Base-by-base conservation (phyloP, 1,140 invertebrate genomes). In the Onthophagus taurus region DNA sequence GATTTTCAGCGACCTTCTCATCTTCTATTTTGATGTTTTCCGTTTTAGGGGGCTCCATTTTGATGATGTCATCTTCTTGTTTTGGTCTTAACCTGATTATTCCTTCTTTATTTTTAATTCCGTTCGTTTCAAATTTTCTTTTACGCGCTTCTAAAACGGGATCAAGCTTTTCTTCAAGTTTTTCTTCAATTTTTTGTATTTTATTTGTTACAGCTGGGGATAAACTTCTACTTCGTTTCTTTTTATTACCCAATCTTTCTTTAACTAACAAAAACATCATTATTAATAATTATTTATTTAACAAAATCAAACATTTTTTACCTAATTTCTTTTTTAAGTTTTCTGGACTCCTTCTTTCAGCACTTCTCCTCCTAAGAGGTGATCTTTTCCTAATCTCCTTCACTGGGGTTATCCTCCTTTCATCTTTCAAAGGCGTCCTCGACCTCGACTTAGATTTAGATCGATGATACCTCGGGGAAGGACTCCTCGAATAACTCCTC, bases 21-120 rank as follows among this genome's bases (percentile, higher is more conserved):
- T 54, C 38, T 31, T 42, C 33, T n/a, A 37, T 20, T 14, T 34
- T 9, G 12, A 29, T 33, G 6, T 19, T 34, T 29, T 52, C 44
- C 23, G 8, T 45, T 20, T 44, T 19, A 18, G 2, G 13, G 44
- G 16, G n/a, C 41, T 26, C 9, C 18, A 36, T 30, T 42, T 42
- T 19, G 9, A 12, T 8, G 26, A n/a, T 31, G 12, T 59, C 46
- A 24, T 29, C 24, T 11, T 52, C 50, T 9, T 2, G 29, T 50
- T 57, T 57, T 2, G 57, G 52, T 44, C 58, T 65, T 35, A 65
- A 44, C 33, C 60, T 49, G 17, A 65, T 63, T 5, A 65, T 54
- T 4, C 63, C 61, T 30, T 60, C 60, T 19, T 46, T 57, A 12
- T 52, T 39, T 20, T 51, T 51, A 14, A 59, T 52, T 47, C 54